Base-by-base conservation (phyloP, 2,797 vertebrate genomes). In the Apodemus agrarius region DNA sequence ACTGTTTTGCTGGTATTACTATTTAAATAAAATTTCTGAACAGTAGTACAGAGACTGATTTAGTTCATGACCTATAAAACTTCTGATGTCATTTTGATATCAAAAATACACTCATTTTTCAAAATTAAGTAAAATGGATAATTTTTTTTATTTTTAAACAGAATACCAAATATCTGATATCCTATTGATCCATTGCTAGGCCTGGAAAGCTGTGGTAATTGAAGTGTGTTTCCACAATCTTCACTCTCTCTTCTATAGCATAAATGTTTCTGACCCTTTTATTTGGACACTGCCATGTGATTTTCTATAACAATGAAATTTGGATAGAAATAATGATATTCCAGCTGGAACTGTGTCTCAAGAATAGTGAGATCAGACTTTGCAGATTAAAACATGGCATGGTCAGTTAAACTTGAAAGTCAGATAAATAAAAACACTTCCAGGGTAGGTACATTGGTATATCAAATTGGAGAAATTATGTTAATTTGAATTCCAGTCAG, bases 401-500 rank as follows among this genome's bases (percentile, higher is more conserved):
- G 17, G 14, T n/a, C 7, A 34, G 19, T 93, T 92, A 78, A 86
- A 89, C 43, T 61, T 86, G 19, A 97, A 93, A 75, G 82, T 89
- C 46, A 94, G 21, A 81, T 90, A 61, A 81, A 54, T 3, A 19
- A 88, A 91, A 74, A n/a, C 24, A 22, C 52, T 61, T 57, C 85
- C 74, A 76, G 26, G 8, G n/a, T 80, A 80, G 69, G 29, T 63
- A 22, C 59, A 22, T 79, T 82, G 31, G 34, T 11, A 61, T 11
- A 24, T 11, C 57, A 75, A 80, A 49, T 46, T 83, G 46, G 6
- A 34, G 29, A 49, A 72, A 49, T 26, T 54, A 26, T 91, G 10
- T n/a, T 90, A 87, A 91, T 89, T 43, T 88, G 65, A 90, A 76
- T 89, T 37, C 57, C 37, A 85, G 61, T 84, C 80, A 91, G 67